Evolutionary conservation across 2,797 vertebrate species (phyloP).

Genomic region (Lindbergichthys nudifrons): DNA sequence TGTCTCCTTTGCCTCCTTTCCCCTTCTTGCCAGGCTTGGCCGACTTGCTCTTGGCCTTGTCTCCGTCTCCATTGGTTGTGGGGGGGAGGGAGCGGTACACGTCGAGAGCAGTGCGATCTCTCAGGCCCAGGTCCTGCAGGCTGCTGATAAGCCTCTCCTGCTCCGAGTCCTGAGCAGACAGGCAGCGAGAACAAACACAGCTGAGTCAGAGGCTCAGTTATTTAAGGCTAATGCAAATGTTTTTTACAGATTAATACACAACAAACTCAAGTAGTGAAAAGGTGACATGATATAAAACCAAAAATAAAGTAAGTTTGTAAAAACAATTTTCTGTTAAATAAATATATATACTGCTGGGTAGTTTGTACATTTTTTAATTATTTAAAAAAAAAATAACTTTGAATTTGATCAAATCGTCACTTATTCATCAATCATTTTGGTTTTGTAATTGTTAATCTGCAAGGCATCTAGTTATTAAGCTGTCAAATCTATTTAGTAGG

Average conservation of each 20-base stretch:
- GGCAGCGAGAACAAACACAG: slow-evolving; percentile 33
- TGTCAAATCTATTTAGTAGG: no score
- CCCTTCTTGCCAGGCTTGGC: slow-evolving; percentile 85
- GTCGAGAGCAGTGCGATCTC: slow-evolving; percentile 88
- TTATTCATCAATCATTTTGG: no score
- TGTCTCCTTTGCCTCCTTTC: slow-evolving; percentile 80
- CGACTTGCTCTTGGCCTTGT: slow-evolving; percentile 87
- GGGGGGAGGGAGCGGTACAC: slow-evolving; percentile 90
- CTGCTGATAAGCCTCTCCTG: slow-evolving; percentile 88
- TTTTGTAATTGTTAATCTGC: no score
- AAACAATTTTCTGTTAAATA: no score
- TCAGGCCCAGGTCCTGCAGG: slow-evolving; percentile 87
- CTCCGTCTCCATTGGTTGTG: slow-evolving; percentile 80
- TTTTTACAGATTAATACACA: background rate
- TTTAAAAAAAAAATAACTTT: no score
- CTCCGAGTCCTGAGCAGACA: slow-evolving; percentile 75
- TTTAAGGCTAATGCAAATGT: background rate
- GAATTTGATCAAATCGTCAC: no score
- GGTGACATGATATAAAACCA: no score
- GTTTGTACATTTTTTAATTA: no score
- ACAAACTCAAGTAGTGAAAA: no score
- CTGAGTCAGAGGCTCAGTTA: background rate
- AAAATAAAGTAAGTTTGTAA: no score
- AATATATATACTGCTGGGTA: no score
- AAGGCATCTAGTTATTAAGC: no score